Percentiles rank a stretch among this genome's conserved stretches.
Conservation (phyloP, 2,888 invertebrate species). For the Aplocera efformata region DNA sequence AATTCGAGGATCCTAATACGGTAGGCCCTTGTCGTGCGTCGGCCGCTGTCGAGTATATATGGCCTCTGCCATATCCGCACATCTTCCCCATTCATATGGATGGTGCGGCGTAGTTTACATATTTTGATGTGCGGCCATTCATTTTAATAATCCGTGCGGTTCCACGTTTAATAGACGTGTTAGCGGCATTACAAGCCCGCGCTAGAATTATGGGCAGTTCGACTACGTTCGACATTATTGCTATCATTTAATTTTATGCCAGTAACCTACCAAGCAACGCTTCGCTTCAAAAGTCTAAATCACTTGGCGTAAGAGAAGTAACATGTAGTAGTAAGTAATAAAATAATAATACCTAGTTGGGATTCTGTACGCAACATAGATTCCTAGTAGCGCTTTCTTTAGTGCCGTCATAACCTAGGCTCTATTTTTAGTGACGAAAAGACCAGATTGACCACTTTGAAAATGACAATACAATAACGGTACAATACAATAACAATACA, state of each 20-base stretch:
- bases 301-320: too few species aligned
- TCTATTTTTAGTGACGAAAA: too few species aligned
- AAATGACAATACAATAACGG: too few species aligned
- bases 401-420: too few species aligned
- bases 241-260: conserved; percentile 11
- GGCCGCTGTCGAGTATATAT: conserved; percentile 69
- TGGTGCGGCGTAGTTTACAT: conserved; percentile 65
- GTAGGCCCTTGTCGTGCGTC: conserved; percentile 44
- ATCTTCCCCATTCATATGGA: conserved; percentile 61
- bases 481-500: too few species aligned
- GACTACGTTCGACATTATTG: conserved; percentile 27
- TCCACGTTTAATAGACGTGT: conserved; percentile 37
- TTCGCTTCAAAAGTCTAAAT: not conserved
- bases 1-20: conserved; percentile 61
- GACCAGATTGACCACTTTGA: too few species aligned
- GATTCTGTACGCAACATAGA: not conserved
- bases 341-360: not conserved
- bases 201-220: conserved; percentile 26
- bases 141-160: conserved; percentile 58
- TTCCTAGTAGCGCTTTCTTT: too few species aligned
- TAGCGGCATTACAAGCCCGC: conserved; percentile 33
- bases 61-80: conserved; percentile 57
- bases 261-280: conserved; percentile 1
- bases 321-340: too few species aligned
- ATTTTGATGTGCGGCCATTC: conserved; percentile 59